Evolutionary conservation across 2,797 vertebrate species (phyloP), one percentile per base, ranked within the genome.

Genomic region (Mycteria americana): DNA sequence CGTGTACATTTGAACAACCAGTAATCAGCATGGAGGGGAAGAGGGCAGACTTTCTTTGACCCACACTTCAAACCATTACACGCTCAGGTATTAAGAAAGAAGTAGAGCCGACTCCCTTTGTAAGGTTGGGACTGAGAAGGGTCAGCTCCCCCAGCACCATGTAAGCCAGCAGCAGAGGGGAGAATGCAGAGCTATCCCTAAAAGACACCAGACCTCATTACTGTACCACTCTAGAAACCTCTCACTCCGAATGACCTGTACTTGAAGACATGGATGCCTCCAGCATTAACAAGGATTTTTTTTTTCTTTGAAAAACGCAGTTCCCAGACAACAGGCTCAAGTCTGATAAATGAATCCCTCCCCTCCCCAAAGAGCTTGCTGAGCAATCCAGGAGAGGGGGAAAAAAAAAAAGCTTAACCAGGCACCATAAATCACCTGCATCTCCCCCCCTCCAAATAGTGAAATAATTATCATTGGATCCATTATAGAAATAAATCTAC

Each of bases 381-480:
- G 84, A 92, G 63, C 72, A 77, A 78, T 64, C 88, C 92, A 89
- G 59, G 33, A 94, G 24, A 64, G 65, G 24, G 62, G 14, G 21
- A 59, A 21, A 30, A 64, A 53, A 79, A 59, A 72, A 33, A 39
- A 7, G 45, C 68, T 59, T 73, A 73, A 80, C 28, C 46, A 22
- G 73, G 59, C 50, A 28, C 25, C 62, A 90, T 97, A 80, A 97
- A 96, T 97, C 94, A 97, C 76, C 70, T 56, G 56, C 77, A 74
- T 68, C 63, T 45, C 43, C 70, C 54, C 81, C n/a, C 30, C 50
- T 70, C 35, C 79, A 95, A 96, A 97, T 63, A 95, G 95, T 86
- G 90, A 95, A 97, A 97, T 97, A 96, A 97, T 97, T 95, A 97
- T 96, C 96, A 96, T 30, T 95, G 97, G 91, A 92, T 89, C 95